Evolutionary conservation across 2,888 invertebrate genomes (phyloP), one percentile per base, ranked within the genome.

Genomic region (Melanargia galathea): DNA sequence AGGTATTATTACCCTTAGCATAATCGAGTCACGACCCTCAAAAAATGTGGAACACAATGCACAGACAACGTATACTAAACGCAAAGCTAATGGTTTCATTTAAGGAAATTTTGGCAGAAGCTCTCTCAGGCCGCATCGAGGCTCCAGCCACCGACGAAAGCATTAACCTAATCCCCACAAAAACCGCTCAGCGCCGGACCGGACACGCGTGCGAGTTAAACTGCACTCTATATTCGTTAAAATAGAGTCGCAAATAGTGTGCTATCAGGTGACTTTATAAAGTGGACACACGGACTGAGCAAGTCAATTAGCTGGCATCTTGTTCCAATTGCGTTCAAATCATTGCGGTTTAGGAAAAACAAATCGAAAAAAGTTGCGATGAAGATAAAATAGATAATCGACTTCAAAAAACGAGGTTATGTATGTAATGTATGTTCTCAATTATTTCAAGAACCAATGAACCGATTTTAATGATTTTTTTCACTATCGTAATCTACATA

Each of bases 251-350:
- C 18, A 2, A 18, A 13, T 43, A 8, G 8, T 10, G 30, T 16
- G 30, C 16, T 30, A 13, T 38, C 51, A 40, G 18, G 40, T 40
- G 51, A 51, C 38, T 60, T 7, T 57, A 43, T 43, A 18, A 43
- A 43, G 43, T 10, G 43, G 62, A 20, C 54, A 46, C 54, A 33
- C 35, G 58, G 49, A 11, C 46, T 43, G 52, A 55, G 57, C 52
- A 58, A 63, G 64, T 67, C 65, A 64, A 69, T 69, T 69, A 67
- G 64, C 65, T 65, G 38, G 65, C 63, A 59, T 67, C 69, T 69
- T 69, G 69, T 67, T 38, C n/a, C n/a, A 65, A 62, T 56, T 56
- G 49, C 64, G 56, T 18, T 16, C 18, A 18, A n/a, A n/a, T n/a
- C 43, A 18, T 18, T 16, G 43, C 16, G 8, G 43, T 43, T 43